These are phyloP conservation scores for Oscheius myriophilus DNA, from an alignment of 2,888 invertebrate species.

Conservation along the genomic window DNA sequence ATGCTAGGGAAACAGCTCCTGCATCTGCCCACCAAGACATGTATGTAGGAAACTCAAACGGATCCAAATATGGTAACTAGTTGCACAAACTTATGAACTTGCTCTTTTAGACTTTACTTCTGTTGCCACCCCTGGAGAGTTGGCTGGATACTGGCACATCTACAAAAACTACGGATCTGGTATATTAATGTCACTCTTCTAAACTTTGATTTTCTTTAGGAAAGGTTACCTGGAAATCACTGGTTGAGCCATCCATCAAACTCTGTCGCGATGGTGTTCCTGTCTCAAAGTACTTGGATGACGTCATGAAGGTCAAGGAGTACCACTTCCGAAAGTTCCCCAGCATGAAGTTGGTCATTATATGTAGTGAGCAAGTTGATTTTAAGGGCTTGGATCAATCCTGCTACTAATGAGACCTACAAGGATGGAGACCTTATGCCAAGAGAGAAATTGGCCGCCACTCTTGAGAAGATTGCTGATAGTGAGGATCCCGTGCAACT, in stretches of 20 bases:
- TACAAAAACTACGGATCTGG: constrained; percentile 67
- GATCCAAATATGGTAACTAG: constrained; percentile 50
- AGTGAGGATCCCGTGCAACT: constrained; percentile 62
- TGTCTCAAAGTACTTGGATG: constrained; percentile 63
- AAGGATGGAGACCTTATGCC: constrained; percentile 65
- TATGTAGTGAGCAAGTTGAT: background rate
- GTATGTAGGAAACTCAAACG: constrained; percentile 65
- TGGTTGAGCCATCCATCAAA: constrained; percentile 56
- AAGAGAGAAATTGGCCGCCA: constrained; percentile 65
- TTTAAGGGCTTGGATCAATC: constrained; percentile 66
- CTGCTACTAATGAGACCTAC: constrained; percentile 62
- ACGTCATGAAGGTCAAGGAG: constrained; percentile 67
- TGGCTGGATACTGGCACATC: constrained; percentile 68
- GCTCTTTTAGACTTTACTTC: constrained; percentile 61
- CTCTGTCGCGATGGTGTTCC: constrained; percentile 61
- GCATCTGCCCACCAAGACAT: constrained; percentile 75
- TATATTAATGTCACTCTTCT: constrained; percentile 18
- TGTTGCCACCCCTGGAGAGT: constrained; percentile 67
- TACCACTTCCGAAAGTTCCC: constrained; percentile 65
- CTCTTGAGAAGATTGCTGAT: constrained; percentile 60
- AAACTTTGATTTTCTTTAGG: constrained; percentile 40
- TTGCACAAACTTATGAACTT: background rate
- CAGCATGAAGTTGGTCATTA: constrained; percentile 56
- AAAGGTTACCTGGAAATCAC: constrained; percentile 56
- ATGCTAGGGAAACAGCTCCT: constrained; percentile 73